Conservation (phyloP, 2,797 vertebrate species). For the Hypotaenidia okinawae region DNA sequence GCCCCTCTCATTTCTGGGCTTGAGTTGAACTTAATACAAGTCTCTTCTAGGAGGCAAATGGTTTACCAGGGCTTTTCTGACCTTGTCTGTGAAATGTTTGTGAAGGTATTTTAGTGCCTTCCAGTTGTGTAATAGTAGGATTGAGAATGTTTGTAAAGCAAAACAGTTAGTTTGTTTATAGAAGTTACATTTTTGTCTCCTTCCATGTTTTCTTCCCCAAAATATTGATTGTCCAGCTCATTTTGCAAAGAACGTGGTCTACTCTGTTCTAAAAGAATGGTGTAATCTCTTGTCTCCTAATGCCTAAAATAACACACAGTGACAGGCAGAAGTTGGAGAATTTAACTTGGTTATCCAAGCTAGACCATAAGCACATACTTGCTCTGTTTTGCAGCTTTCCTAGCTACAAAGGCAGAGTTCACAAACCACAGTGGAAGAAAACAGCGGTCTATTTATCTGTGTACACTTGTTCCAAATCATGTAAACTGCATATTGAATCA, state of each 20-base stretch:
- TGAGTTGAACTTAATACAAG: neutral
- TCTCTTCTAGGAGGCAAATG: neutral
- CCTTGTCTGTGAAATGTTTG: neutral
- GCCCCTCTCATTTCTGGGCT: neutral
- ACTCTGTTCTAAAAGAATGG: neutral
- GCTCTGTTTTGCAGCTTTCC: slow-evolving; percentile 5
- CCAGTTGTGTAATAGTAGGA: neutral
- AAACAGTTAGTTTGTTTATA: neutral
- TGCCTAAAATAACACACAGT: neutral
- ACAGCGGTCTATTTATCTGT: slow-evolving; percentile 12
- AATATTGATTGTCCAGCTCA: neutral
- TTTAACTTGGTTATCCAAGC: neutral
- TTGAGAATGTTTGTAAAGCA: neutral
- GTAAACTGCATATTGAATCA: neutral
- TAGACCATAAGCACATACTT: neutral
- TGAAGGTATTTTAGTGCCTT: neutral
- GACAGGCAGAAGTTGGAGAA: neutral
- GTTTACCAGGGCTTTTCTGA: neutral
- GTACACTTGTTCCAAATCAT: slow-evolving; percentile 17
- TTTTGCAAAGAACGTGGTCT: neutral
- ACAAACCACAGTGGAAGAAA: slow-evolving; percentile 5
- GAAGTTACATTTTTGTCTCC: neutral
- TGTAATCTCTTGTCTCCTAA: neutral
- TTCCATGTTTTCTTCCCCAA: neutral
- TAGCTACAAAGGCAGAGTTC: neutral